A percentile compares a stretch with the other conserved stretches of the same genome.
phyloP scores from a whole-genome alignment of 2,888 invertebrate genomes.

The Diadromus collaris region DNA sequence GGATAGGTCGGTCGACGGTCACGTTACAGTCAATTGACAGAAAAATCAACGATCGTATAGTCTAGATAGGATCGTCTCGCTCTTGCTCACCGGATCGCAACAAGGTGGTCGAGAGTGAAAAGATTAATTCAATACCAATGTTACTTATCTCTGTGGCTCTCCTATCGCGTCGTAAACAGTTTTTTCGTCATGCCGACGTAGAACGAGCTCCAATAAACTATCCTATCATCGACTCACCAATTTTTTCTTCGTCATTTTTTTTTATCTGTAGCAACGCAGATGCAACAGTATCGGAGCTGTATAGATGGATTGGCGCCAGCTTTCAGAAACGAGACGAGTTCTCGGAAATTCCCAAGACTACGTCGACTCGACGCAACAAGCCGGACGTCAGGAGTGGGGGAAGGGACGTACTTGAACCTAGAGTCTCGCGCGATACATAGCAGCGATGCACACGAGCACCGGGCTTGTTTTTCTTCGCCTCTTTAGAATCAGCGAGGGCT shows the following conservation, averaged over 20 bases:
- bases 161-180: background rate
- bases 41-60: no score
- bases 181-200: background rate
- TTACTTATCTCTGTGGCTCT: background rate
- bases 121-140: background rate
- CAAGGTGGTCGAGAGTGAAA: background rate
- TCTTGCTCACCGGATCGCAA: no score
- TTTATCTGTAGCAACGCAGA: background rate
- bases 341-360: slow-evolving; percentile 57
- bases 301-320: slow-evolving; percentile 36
- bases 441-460: slow-evolving; percentile 71
- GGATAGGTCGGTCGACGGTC: no score
- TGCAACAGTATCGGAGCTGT: background rate
- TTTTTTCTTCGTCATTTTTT: background rate
- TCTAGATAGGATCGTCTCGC: no score
- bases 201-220: background rate
- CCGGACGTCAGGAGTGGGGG: slow-evolving; percentile 77
- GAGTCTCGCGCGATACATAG: slow-evolving; percentile 74
- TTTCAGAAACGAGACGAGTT: slow-evolving; percentile 55
- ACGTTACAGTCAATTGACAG: no score
- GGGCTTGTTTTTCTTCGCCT: slow-evolving; percentile 42
- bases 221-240: no score
- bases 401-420: slow-evolving; percentile 58
- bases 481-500: slow-evolving; percentile 16
- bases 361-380: slow-evolving; percentile 52